Percentiles rank a stretch among this genome's conserved stretches.
These are phyloP conservation scores for Parasteatoda tepidariorum DNA, from an alignment of 1,140 invertebrate genomes.

Conservation along the genomic window DNA sequence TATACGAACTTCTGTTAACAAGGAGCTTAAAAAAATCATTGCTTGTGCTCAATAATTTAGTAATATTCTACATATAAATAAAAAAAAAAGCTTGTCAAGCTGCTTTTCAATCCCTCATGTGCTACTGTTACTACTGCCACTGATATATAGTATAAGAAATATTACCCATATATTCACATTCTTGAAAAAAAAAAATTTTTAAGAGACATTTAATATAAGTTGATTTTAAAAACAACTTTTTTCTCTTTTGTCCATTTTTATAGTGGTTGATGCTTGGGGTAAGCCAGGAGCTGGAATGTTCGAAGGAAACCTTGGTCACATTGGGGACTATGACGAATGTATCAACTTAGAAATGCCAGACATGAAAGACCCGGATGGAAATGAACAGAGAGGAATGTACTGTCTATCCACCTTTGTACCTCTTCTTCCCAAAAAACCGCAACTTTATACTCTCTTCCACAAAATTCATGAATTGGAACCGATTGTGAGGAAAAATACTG, in stretches of 20 bases:
- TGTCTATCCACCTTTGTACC: constrained; percentile 61
- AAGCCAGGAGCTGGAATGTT: constrained; percentile 64
- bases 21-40: too few relatives aligned
- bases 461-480: constrained; percentile 34
- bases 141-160: too few relatives aligned
- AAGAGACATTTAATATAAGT: too few relatives aligned
- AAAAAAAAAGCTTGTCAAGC: too few relatives aligned
- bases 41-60: too few relatives aligned
- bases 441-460: constrained; percentile 38
- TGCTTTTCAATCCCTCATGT: too few relatives aligned
- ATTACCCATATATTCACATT: too few relatives aligned
- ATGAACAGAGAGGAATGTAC: constrained; percentile 57
- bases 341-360: constrained; percentile 44
- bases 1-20: too few relatives aligned
- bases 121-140: too few relatives aligned
- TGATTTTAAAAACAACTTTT: too few relatives aligned
- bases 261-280: constrained; percentile 64
- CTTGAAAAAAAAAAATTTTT: too few relatives aligned
- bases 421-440: constrained; percentile 60
- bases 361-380: constrained; percentile 28
- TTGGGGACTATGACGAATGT: constrained; percentile 63
- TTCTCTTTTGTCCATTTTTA: not conserved
- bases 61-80: too few relatives aligned
- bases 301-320: constrained; percentile 57
- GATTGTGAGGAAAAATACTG: constrained; percentile 15